A percentile compares a stretch with the other conserved stretches of the same genome.
Conservation (phyloP, 2,797 vertebrate genomes). For the Philypnodon macrostomus region DNA sequence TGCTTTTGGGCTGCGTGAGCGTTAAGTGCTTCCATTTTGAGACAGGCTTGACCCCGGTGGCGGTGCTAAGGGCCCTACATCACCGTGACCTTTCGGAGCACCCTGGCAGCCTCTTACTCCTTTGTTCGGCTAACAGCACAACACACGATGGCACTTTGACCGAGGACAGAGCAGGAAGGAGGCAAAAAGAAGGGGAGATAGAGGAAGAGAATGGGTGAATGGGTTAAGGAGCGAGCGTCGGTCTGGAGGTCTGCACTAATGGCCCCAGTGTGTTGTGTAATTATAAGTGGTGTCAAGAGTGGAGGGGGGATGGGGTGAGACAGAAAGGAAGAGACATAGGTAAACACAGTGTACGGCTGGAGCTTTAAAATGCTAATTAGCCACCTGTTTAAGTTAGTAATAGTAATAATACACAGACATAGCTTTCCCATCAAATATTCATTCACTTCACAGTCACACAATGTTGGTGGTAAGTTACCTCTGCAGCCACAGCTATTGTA, state of each 20-base stretch:
- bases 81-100: conserved; percentile 65
- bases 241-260: conserved; percentile 60
- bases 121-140: conserved; percentile 64
- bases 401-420: no score
- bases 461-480: no score
- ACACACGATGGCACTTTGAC: conserved; percentile 67
- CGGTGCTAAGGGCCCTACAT: conserved; percentile 49
- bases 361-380: no score
- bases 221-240: conserved; percentile 55
- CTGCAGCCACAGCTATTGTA: no score
- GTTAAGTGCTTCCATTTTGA: conserved; percentile 61
- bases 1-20: conserved; percentile 46
- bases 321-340: conserved; percentile 26
- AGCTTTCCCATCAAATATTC: no score
- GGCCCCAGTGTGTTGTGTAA: conserved; percentile 66
- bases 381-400: no score
- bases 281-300: conserved; percentile 60
- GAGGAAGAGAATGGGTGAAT: conserved; percentile 48
- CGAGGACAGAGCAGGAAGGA: conserved; percentile 48
- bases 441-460: no score
- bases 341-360: conserved; percentile 32
- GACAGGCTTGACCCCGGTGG: conserved; percentile 55
- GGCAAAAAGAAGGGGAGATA: conserved; percentile 63
- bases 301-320: conserved; percentile 31
- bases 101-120: conserved; percentile 46